Conservation (phyloP, 35 echinoderm and acorn worm genomes). For the Strongylocentrotus purpuratus region DNA sequence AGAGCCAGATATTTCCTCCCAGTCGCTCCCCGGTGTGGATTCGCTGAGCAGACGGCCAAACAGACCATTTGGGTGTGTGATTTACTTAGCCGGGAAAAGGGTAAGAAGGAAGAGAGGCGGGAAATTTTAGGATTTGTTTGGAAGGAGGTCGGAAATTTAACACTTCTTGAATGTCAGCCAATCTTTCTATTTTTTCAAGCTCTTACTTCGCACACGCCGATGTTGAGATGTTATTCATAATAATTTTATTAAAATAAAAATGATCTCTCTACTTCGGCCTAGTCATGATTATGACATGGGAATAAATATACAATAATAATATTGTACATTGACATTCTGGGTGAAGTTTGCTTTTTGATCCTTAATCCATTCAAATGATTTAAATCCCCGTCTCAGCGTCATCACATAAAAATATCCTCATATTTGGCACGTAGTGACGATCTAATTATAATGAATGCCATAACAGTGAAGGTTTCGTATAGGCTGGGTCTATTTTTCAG, state of each 20-base stretch:
- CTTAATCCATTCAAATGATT: not conserved
- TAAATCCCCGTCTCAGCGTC: not conserved
- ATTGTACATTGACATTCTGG: too few species aligned
- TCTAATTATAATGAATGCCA: conserved; percentile 6
- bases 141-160: conserved; percentile 1
- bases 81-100: not conserved
- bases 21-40: not conserved
- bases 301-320: not conserved
- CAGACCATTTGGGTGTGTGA: not conserved
- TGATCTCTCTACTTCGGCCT: not conserved
- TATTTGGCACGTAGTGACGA: not conserved
- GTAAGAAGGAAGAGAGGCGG: not conserved
- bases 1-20: not conserved
- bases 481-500: not conserved
- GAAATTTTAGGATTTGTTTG: not conserved
- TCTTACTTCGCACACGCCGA: not conserved
- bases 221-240: not conserved
- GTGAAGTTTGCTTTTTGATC: not conserved
- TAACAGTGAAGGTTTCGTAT: not conserved
- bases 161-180: not conserved
- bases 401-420: not conserved
- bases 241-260: not conserved
- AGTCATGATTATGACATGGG: not conserved
- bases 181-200: not conserved
- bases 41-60: not conserved